Conservation (phyloP, 2,888 invertebrate species). For the Abscondita cerata region DNA sequence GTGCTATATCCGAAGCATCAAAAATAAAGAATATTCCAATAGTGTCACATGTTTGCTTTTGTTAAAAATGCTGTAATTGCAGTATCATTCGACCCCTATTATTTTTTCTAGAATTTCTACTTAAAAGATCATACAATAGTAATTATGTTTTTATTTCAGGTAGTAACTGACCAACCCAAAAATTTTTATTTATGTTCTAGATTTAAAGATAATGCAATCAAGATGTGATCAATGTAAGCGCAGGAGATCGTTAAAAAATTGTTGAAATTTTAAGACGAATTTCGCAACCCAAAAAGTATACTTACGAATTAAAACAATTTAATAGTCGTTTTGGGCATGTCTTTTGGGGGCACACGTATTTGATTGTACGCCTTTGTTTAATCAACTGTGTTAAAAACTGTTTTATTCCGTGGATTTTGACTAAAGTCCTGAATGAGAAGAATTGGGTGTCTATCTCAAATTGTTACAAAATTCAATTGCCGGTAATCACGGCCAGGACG, state of each 20-base stretch:
- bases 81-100: conserved; percentile 25
- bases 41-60: conserved; percentile 28
- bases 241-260: not conserved
- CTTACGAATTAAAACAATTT: conserved; percentile 43
- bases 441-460: not conserved
- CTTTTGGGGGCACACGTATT: conserved; percentile 47
- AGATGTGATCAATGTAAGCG: conserved; percentile 51
- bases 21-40: conserved; percentile 37
- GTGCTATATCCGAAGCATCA: conserved; percentile 53
- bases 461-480: conserved; percentile 38
- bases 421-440: conserved; percentile 7
- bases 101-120: conserved; percentile 42
- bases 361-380: conserved; percentile 50
- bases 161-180: conserved; percentile 48
- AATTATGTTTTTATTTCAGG: conserved; percentile 48
- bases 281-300: conserved; percentile 53
- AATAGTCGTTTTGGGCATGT: conserved; percentile 6
- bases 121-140: conserved; percentile 42
- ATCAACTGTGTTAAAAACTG: conserved; percentile 9
- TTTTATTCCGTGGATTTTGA: not conserved
- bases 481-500: conserved; percentile 45
- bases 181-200: conserved; percentile 43
- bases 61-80: conserved; percentile 21
- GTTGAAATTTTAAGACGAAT: conserved; percentile 46
- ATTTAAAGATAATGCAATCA: conserved; percentile 39